A percentile compares a stretch with the other conserved stretches of the same genome.
Evolutionary conservation across 92 coral and sea anemone species (phyloP).

Genomic region (Chrysogorgia sp.): DNA sequence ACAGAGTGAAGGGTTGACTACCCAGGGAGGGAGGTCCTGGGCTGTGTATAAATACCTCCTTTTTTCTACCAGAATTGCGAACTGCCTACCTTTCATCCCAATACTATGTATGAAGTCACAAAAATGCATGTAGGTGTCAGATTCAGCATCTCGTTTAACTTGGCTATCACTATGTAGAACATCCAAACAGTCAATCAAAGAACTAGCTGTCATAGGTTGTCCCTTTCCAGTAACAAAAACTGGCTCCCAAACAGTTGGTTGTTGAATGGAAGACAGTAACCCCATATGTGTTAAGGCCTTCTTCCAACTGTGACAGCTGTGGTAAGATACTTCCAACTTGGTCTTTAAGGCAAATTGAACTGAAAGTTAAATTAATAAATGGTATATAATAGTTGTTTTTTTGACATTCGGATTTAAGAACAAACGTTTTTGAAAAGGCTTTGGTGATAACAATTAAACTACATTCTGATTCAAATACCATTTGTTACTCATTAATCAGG

Average conservation of each 20-base stretch:
- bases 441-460: too few species aligned
- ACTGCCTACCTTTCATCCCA: slow-evolving; percentile 37
- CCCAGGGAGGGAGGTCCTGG: too few species aligned
- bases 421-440: too few species aligned
- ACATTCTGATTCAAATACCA: too few species aligned
- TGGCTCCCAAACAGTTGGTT: slow-evolving; percentile 36
- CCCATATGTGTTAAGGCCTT: slow-evolving; percentile 51
- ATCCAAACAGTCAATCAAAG: slow-evolving; percentile 20
- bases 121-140: slow-evolving; percentile 36
- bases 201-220: slow-evolving; percentile 37
- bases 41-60: too few species aligned
- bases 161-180: slow-evolving; percentile 3
- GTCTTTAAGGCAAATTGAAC: slow-evolving; percentile 41
- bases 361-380: not conserved
- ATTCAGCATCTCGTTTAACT: slow-evolving; percentile 29
- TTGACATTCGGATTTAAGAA: too few species aligned
- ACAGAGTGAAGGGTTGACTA: too few species aligned
- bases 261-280: slow-evolving; percentile 24
- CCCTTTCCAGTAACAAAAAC: slow-evolving; percentile 55
- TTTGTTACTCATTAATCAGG: not conserved
- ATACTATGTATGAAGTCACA: slow-evolving; percentile 29
- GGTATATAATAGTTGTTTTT: too few species aligned
- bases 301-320: slow-evolving; percentile 40
- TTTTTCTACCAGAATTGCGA: too few species aligned
- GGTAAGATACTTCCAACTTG: slow-evolving; percentile 49